Percentiles rank a stretch among this genome's conserved stretches.
Conservation (phyloP, 2,113 vertebrate genomes). For the Platysteira castanea region DNA sequence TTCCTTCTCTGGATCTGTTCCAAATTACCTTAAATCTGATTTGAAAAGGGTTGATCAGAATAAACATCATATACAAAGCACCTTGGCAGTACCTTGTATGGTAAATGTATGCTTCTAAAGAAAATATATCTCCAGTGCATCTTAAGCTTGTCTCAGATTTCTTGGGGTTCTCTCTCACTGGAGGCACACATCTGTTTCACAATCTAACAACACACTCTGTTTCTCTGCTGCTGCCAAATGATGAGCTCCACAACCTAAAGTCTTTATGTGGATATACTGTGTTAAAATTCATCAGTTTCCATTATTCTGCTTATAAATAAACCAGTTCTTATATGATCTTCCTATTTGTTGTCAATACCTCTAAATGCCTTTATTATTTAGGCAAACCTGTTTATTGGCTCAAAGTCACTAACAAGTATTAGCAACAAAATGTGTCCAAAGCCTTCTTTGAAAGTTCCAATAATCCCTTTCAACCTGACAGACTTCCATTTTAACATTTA, state of each 20-base stretch:
- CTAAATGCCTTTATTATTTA: neutral
- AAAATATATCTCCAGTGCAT: neutral
- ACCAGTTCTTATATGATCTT: neutral
- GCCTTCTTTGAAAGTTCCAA: neutral
- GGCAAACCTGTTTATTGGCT: neutral
- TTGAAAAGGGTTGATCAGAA: neutral
- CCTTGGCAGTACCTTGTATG: neutral
- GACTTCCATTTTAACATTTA: neutral
- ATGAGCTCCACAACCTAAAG: neutral
- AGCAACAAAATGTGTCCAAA: neutral
- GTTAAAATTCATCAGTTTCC: neutral
- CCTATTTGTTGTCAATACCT: neutral
- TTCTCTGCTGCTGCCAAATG: neutral
- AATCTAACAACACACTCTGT: neutral
- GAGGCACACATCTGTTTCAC: neutral
- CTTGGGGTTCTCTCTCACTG: neutral
- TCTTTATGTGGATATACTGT: neutral
- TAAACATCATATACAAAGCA: neutral
- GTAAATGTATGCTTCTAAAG: neutral
- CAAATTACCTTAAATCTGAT: neutral
- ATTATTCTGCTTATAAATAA: neutral
- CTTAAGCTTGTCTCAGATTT: neutral
- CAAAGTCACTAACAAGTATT: neutral
- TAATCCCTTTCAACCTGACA: neutral
- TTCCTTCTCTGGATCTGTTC: neutral